Evolutionary conservation across 1,140 invertebrate species (phyloP).

Genomic region (Ips nitidus): DNA sequence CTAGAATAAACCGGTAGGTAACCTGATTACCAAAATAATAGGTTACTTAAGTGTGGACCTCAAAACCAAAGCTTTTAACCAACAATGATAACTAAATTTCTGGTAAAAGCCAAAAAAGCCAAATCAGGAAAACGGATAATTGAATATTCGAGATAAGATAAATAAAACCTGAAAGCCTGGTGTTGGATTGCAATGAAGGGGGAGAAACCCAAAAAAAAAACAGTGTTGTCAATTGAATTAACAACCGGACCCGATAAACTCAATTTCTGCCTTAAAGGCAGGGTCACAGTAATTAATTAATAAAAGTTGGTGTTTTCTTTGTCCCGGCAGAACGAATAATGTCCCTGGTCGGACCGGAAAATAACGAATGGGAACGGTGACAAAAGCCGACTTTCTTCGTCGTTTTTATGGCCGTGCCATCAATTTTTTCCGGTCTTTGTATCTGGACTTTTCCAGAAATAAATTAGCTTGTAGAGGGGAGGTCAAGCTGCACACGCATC

Average conservation of each 20-base stretch:
- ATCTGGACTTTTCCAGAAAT: constrained; percentile 13
- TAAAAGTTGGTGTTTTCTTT: background rate
- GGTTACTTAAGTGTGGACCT: too few species aligned
- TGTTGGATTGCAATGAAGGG: too few species aligned
- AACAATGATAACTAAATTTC: too few species aligned
- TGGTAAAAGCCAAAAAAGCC: too few species aligned
- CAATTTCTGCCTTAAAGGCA: background rate
- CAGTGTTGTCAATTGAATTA: too few species aligned
- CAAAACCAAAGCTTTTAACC: too few species aligned
- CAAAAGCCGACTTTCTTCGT: constrained; percentile 12
- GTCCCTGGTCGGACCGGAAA: background rate
- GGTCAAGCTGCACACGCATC: background rate
- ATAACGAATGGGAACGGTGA: constrained; percentile 10
- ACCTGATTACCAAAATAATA: too few species aligned
- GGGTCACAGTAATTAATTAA: background rate
- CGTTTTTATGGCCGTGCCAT: constrained; percentile 4
- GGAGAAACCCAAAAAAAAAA: too few species aligned
- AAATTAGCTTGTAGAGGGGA: background rate
- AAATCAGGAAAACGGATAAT: too few species aligned
- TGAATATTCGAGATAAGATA: too few species aligned
- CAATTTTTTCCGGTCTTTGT: constrained; percentile 21
- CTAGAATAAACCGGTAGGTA: too few species aligned
- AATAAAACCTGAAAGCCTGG: too few species aligned
- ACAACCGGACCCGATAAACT: background rate
- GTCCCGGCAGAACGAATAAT: background rate